Percentiles rank a stretch among this genome's conserved stretches.
These are phyloP conservation scores for Coelinius sp. DNA, from an alignment of 2,888 invertebrate species.

Conservation along the genomic window DNA sequence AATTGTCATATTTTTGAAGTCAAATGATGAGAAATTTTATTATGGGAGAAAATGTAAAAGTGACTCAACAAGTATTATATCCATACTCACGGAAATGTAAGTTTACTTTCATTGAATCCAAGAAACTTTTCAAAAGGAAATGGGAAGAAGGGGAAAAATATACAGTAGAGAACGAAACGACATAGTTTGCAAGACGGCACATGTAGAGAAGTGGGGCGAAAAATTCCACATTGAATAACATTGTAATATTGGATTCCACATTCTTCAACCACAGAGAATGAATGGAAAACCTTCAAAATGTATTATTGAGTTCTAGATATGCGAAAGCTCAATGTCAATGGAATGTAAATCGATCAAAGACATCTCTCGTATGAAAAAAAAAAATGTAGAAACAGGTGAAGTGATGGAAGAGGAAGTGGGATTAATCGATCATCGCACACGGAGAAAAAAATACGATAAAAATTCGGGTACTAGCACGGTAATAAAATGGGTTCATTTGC, in stretches of 20 bases:
- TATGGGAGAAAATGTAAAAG: too few relatives aligned
- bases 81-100: too few relatives aligned
- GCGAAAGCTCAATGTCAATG: slow-evolving; percentile 41
- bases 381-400: slow-evolving; percentile 6
- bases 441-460: too few relatives aligned
- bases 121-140: neutral
- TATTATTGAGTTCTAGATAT: slow-evolving; percentile 59
- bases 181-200: slow-evolving; percentile 36
- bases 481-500: too few relatives aligned
- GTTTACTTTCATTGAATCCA: too few relatives aligned
- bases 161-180: too few relatives aligned
- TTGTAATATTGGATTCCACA: slow-evolving; percentile 65
- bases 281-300: slow-evolving; percentile 44
- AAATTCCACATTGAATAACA: slow-evolving; percentile 61
- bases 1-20: too few relatives aligned
- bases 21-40: too few relatives aligned
- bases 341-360: slow-evolving; percentile 47
- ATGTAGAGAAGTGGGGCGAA: slow-evolving; percentile 16
- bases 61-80: too few relatives aligned
- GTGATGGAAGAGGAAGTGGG: slow-evolving; percentile 31
- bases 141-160: neutral
- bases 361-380: slow-evolving; percentile 18
- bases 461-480: too few relatives aligned
- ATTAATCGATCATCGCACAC: slow-evolving; percentile 36
- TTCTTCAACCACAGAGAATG: slow-evolving; percentile 23